These are phyloP conservation scores for Centrocercus urophasianus DNA, from an alignment of 2,113 vertebrate species.

Conservation along the genomic window DNA sequence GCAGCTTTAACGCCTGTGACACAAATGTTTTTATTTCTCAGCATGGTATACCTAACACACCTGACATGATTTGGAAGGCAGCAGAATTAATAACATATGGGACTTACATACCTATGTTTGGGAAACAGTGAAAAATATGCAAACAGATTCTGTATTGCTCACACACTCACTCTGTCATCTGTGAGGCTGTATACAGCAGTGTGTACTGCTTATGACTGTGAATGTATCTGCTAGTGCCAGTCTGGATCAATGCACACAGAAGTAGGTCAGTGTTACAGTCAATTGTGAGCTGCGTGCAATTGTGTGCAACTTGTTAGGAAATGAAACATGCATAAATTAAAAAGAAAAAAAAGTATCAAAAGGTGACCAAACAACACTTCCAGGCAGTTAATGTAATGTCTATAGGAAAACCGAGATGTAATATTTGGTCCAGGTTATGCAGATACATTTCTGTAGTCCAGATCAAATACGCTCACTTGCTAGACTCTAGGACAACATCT, in stretches of 20 bases:
- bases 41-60: background rate
- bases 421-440: background rate
- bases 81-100: background rate
- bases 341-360: background rate
- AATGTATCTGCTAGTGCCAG: background rate
- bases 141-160: background rate
- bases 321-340: background rate
- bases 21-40: background rate
- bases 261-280: too few species aligned
- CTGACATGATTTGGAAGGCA: background rate
- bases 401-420: background rate
- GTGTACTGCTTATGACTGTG: background rate
- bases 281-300: rapidly evolving
- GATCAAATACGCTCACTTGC: background rate
- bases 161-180: background rate
- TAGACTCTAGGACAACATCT: background rate
- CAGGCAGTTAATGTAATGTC: background rate
- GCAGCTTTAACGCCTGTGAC: background rate
- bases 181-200: background rate
- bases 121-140: background rate
- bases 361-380: background rate
- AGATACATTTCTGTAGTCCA: background rate
- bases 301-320: background rate
- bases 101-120: background rate
- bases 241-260: background rate